Evolutionary conservation across 2,888 invertebrate species (phyloP), one percentile per base, ranked within the genome.

Genomic region (Leuctra nigra): DNA sequence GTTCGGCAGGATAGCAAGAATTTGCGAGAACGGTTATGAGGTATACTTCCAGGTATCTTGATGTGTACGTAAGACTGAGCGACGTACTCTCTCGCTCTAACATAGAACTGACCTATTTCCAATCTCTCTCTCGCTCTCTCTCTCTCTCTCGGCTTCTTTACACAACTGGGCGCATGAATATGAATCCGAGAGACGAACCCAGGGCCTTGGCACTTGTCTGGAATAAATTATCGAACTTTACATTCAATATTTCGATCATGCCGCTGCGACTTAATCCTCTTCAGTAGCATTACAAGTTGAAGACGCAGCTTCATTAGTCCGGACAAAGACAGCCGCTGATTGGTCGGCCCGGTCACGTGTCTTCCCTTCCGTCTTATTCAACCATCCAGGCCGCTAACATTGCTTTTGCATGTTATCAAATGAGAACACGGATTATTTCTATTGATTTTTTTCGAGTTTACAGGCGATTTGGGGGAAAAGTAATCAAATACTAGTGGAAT

Each of bases 31-130:
- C n/a, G n/a, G n/a, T n/a, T n/a, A n/a, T n/a, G n/a, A n/a, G n/a
- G n/a, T n/a, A n/a, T n/a, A n/a, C n/a, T n/a, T n/a, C n/a, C n/a
- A n/a, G n/a, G n/a, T n/a, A n/a, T n/a, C n/a, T n/a, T n/a, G n/a
- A n/a, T n/a, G n/a, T n/a, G n/a, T n/a, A n/a, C n/a, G n/a, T n/a
- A n/a, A n/a, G n/a, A n/a, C n/a, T n/a, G n/a, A n/a, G n/a, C n/a
- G n/a, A n/a, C n/a, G n/a, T n/a, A n/a, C n/a, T n/a, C n/a, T n/a
- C n/a, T n/a, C n/a, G n/a, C n/a, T n/a, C n/a, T n/a, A n/a, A n/a
- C n/a, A n/a, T n/a, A n/a, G n/a, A n/a, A 39, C 39, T 39, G 39
- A 39, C 39, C 39, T 39, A 39, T 39, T 39, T 39, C 20, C 18
- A 39, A 39, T 39, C 16, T 39, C 2, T 39, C 39, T 18, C 20